Percentiles rank a stretch among this genome's conserved stretches.
phyloP scores from a whole-genome alignment of 1,140 invertebrate genomes.

The Drusus annulatus region DNA sequence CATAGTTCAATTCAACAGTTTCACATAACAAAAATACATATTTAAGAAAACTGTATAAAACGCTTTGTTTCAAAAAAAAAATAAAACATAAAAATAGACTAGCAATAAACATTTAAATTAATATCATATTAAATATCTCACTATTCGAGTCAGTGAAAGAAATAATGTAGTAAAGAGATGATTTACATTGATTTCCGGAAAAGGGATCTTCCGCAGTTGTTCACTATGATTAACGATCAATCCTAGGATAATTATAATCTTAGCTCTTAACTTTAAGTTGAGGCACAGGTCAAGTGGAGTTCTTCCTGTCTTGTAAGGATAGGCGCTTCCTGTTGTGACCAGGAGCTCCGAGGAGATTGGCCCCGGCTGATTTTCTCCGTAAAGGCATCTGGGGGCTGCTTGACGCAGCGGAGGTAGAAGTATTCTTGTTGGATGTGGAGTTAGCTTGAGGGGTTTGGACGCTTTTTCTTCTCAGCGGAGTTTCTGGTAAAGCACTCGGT shows the following conservation, averaged over 20 bases:
- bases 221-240: too few relatives aligned
- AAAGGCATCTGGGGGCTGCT: constrained; percentile 47
- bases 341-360: constrained; percentile 32
- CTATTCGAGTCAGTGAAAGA: constrained; percentile 23
- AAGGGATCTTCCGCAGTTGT: background rate
- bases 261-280: background rate
- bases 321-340: constrained; percentile 68
- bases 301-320: constrained; percentile 68
- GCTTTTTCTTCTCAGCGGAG: constrained; percentile 51
- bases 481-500: constrained; percentile 18
- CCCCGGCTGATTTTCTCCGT: constrained; percentile 55
- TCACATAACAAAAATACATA: too few relatives aligned
- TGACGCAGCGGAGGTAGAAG: background rate
- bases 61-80: constrained; percentile 7
- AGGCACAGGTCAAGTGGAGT: constrained; percentile 64
- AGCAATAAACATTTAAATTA: constrained; percentile 26
- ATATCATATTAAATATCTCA: constrained; percentile 24
- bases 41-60: constrained; percentile 13
- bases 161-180: constrained; percentile 8
- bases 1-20: too few relatives aligned
- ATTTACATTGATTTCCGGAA: constrained; percentile 20
- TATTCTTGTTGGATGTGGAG: background rate
- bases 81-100: constrained; percentile 26
- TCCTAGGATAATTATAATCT: background rate
- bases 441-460: background rate